Evolutionary conservation across 2,888 invertebrate genomes (phyloP), one percentile per base, ranked within the genome.

Genomic region (Tachina lurida): DNA sequence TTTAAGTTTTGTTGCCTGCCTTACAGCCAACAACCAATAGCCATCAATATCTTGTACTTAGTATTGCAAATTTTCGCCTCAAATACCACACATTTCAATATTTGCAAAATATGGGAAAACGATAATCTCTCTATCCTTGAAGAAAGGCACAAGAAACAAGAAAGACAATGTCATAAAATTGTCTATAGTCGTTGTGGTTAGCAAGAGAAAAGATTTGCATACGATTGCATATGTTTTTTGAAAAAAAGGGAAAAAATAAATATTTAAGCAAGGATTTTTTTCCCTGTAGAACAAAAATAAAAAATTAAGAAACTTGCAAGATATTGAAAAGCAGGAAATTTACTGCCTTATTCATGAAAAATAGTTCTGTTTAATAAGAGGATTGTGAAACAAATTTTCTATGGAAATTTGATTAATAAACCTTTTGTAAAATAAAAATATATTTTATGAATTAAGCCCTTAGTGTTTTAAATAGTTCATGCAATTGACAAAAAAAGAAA

Each of bases 81-180:
- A 60, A 65, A 67, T 45, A 73, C 76, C 82, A 71, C 68, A 76
- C 13, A 73, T 67, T 63, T 63, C 63, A 63, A 68, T 62, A 68
- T 45, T 77, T 86, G 63, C 41, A 7, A 54, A 17, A 31, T 1
- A 67, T 0, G 7, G 31, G 12, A 58, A 62, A 19, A 54, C 31
- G 1, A 9, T 7, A 76, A 54, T 12, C n/a, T n/a, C n/a, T n/a
- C 47, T 13, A 67, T 60, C 77, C 83, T 63, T 52, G 47, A 39
- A 52, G n/a, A 22, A 63, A 3, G 58, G n/a, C 47, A 60, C 8
- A 19, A 17, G 31, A 31, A 31, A 7, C 31, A 5, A 31, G 31
- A 31, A 31, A 31, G 45, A 58, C 43, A 39, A 62, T 15, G 19
- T 4, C 31, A 13, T 4, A 60, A 49, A 47, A 73, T 60, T 19